Base-by-base conservation (phyloP, 1,140 invertebrate species). In the Berghia stephanieae region DNA sequence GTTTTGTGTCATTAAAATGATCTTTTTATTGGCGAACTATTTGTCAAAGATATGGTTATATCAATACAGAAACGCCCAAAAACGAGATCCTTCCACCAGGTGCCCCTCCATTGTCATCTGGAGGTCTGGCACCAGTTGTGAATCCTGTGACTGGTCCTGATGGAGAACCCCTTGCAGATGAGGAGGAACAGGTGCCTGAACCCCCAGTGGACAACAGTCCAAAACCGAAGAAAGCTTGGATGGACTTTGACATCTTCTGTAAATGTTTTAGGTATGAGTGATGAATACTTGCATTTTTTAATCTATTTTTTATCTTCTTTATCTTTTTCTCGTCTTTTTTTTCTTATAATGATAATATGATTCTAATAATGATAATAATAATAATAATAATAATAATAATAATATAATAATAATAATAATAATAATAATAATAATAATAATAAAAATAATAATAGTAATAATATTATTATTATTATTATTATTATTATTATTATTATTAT, bases 161-260 rank as follows among this genome's bases (percentile, higher is more conserved):
- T 34, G 46, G 49, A 5, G 49, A 73, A 2, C 8, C 49, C 21
- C 34, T 44, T n/a, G 49, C 38, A 24, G 43, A 34, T 13, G 75
- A 55, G 68, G 75, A 78, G 68, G 75, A 36, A 55, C 73, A 24
- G n/a, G 44, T 55, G 18, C 46, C 80, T 24, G 83, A 82, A 38
- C 79, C 82, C 49, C 34, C 63, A n/a, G 42, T 52, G 18, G 68
- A 79, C 40, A 80, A 79, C 18, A 27, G 67, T 0, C 71, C 72
- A 4, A 85, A 83, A 74, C 70, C 82, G 38, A 86, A 84, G 78
- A 86, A 89, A 72, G 78, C 84, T 1, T 89, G 88, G 88, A 86
- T 89, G 83, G 87, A 89, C 69, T 89, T 88, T 82, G 85, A 87
- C n/a, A 75, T 83, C 46, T 88, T 89, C 80, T 85, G 83, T 72